phyloP scores from a whole-genome alignment of 1,140 invertebrate species.

The Penaeus indicus region DNA sequence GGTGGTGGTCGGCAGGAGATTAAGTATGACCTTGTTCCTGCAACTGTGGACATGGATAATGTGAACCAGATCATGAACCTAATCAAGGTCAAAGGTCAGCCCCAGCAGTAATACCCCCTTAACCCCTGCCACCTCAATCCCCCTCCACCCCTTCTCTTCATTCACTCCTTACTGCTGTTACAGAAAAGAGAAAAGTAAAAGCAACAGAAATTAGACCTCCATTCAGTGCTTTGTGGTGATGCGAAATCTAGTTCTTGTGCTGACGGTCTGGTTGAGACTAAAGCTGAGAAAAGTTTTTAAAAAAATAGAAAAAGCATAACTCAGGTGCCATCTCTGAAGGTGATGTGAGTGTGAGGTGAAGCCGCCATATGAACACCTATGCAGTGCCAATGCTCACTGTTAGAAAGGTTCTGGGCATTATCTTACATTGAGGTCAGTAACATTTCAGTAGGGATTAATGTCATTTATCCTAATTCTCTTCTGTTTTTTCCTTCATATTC shows the following conservation, averaged over 20 bases:
- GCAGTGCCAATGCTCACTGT: background rate
- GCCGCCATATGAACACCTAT: background rate
- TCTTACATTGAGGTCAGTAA: too few species aligned
- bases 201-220: too few species aligned
- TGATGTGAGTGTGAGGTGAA: background rate
- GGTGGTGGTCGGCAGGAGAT: slow-evolving; percentile 42
- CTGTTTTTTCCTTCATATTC: too few species aligned
- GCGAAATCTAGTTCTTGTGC: too few species aligned
- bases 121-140: background rate
- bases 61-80: slow-evolving; percentile 63
- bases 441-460: too few species aligned
- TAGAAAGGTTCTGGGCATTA: too few species aligned
- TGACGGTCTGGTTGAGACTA: background rate
- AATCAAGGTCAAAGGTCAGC: slow-evolving; percentile 60
- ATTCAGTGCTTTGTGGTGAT: too few species aligned
- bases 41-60: slow-evolving; percentile 50
- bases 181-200: background rate
- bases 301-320: background rate
- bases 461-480: too few species aligned
- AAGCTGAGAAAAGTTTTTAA: background rate
- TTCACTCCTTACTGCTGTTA: too few species aligned
- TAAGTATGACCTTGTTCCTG: slow-evolving; percentile 60
- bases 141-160: too few species aligned
- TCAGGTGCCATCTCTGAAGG: background rate
- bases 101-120: slow-evolving; percentile 35